Evolutionary conservation across 2,888 invertebrate genomes (phyloP).

Genomic region (Diplazon laetatorius): DNA sequence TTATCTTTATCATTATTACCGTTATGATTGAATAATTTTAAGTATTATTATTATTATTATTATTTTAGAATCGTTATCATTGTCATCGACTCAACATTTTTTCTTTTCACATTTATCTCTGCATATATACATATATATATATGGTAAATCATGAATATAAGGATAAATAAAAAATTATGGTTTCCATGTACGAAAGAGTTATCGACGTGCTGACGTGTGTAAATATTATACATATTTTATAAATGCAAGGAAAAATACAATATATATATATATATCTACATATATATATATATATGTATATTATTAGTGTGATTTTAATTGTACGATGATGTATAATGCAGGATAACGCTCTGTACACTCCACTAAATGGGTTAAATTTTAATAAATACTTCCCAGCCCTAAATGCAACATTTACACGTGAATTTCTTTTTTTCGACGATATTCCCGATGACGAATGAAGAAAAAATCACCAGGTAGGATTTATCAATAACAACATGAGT

Average conservation of each 20-base stretch:
- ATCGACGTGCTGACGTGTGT: slow-evolving; percentile 73
- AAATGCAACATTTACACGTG: neutral
- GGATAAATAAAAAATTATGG: slow-evolving; percentile 65
- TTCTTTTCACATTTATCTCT: slow-evolving; percentile 41
- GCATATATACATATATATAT: slow-evolving; percentile 39
- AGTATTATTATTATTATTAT: slow-evolving; percentile 52
- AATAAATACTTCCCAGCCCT: slow-evolving; percentile 75
- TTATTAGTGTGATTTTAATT: slow-evolving; percentile 76
- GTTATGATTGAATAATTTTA: slow-evolving; percentile 43
- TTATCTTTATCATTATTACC: slow-evolving; percentile 58
- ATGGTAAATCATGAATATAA: slow-evolving; percentile 53
- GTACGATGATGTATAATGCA: slow-evolving; percentile 74
- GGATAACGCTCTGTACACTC: slow-evolving; percentile 71
- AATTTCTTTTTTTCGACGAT: too few relatives aligned
- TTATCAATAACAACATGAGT: neutral
- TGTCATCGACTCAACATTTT: slow-evolving; percentile 60
- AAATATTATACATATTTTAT: slow-evolving; percentile 80
- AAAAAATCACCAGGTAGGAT: too few relatives aligned
- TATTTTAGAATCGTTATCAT: slow-evolving; percentile 62
- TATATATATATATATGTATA: slow-evolving; percentile 24
- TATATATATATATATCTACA: too few relatives aligned
- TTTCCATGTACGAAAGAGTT: slow-evolving; percentile 66
- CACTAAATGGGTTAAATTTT: slow-evolving; percentile 76
- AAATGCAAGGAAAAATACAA: slow-evolving; percentile 70
- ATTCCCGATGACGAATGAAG: too few relatives aligned